Base-by-base conservation (phyloP, 2,888 invertebrate genomes). In the Cephus spinipes region DNA sequence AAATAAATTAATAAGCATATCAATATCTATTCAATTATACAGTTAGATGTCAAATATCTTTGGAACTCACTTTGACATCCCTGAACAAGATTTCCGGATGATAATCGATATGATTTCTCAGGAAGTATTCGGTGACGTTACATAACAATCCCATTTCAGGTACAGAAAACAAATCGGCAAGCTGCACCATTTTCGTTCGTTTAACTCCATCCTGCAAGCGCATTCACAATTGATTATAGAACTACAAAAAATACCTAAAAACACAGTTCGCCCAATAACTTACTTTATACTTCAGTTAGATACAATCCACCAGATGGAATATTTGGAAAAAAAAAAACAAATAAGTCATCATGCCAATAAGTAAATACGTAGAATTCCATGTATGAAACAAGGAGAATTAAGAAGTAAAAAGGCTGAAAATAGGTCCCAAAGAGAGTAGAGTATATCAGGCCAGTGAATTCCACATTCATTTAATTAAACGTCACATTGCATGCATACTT, bases 121-220 rank as follows among this genome's bases (percentile, higher is more conserved):
- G 95, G 89, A 99, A 98, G 92, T 96, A 98, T 92, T 99, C 98
- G 0, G 98, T 97, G 4, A 99, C 97, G 92, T 98, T 98, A 86
- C 98, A 97, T 4, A 99, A 93, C 71, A 99, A 93, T 83, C 97
- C 96, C 96, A 98, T 98, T 93, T 99, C 98, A 36, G 99, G 99
- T 73, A 99, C 96, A 11, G 98, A 98, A 92, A 99, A 99, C 77
- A 99, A 92, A 93, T 99, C 99, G 9, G 98, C 98, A 85, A 99
- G 92, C 91, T 99, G 99, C 31, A 98, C 95, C 98, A 99, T 98
- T 92, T 93, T 93, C 33, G 92, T 89, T 33, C 90, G 87, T 31
- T 88, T 88, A 15, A 89, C 79, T 68, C 85, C 86, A 79, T 90
- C 89, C 90, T 90, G 76, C n/a, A 83, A 81, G 9, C 9, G 23